A percentile compares a stretch with the other conserved stretches of the same genome.
Evolutionary conservation across 2,113 vertebrate genomes (phyloP).

Genomic region (Platichthys flesus): DNA sequence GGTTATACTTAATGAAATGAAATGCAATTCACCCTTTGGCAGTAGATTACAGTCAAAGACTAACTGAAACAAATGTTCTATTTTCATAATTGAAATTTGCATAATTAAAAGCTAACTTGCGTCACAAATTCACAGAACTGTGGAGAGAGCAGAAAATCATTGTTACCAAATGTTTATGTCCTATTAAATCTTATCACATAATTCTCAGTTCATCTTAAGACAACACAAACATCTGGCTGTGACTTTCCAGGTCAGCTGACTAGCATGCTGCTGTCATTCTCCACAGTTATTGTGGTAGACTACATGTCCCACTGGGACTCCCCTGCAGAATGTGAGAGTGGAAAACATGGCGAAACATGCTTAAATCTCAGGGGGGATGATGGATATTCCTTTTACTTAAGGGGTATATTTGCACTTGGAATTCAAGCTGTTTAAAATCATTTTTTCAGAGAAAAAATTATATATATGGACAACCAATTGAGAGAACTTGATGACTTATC

Average conservation of each 20-base stretch:
- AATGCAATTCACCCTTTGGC: neutral
- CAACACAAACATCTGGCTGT: conserved; percentile 18
- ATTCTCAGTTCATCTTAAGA: conserved; percentile 7
- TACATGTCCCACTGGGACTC: conserved; percentile 34
- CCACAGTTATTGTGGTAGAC: conserved; percentile 39
- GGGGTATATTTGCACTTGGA: conserved; percentile 13
- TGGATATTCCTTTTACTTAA: conserved; percentile 18
- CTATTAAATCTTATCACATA: conserved; percentile 4
- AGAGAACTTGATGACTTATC: conserved; percentile 16
- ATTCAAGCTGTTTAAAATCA: conserved; percentile 37
- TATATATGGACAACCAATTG: conserved; percentile 33
- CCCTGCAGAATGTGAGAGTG: conserved; percentile 12
- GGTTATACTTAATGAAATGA: neutral
- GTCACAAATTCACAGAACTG: conserved; percentile 19
- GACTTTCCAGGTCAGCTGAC: conserved; percentile 57
- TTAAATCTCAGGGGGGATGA: conserved; percentile 14
- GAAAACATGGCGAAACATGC: conserved; percentile 19
- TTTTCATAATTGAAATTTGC: neutral
- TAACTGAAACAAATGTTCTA: neutral
- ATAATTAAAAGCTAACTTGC: conserved; percentile 2
- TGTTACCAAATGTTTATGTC: neutral
- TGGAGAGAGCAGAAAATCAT: neutral
- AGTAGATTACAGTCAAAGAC: neutral
- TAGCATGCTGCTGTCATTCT: conserved; percentile 29
- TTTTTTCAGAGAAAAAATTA: neutral